Evolutionary conservation across 2,888 invertebrate species (phyloP).

Genomic region (Gymnoscelis rufifasciata): DNA sequence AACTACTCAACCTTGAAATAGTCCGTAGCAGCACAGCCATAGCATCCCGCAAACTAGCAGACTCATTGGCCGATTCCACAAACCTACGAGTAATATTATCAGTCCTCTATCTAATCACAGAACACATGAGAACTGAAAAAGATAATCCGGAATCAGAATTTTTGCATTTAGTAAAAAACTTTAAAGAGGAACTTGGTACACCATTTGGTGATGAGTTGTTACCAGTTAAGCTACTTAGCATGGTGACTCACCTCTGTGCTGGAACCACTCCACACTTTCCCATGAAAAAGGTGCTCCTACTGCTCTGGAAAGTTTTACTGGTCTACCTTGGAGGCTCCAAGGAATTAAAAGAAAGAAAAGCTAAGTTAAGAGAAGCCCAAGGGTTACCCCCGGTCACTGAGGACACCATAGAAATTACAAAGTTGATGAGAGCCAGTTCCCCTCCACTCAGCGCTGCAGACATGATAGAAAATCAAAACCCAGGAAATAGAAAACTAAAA

Average conservation of each 20-base stretch:
- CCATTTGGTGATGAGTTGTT: slow-evolving; percentile 88
- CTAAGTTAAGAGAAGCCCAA: slow-evolving; percentile 82
- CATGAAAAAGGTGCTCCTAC: slow-evolving; percentile 96
- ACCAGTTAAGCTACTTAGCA: slow-evolving; percentile 92
- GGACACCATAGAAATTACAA: slow-evolving; percentile 96
- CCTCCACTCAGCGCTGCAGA: slow-evolving; percentile 96
- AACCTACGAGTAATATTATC: slow-evolving; percentile 95
- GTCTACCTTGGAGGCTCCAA: slow-evolving; percentile 95
- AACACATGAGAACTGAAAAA: slow-evolving; percentile 90
- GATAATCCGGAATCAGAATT: slow-evolving; percentile 70
- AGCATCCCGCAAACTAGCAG: slow-evolving; percentile 68
- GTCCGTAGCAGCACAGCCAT: slow-evolving; percentile 82
- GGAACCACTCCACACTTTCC: slow-evolving; percentile 98
- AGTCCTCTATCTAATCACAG: slow-evolving; percentile 96
- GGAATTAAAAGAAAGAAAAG: slow-evolving; percentile 88
- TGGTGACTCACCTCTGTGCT: slow-evolving; percentile 98
- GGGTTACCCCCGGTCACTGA: slow-evolving; percentile 89
- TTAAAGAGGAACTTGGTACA: slow-evolving; percentile 80
- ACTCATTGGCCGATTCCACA: slow-evolving; percentile 86
- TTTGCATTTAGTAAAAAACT: slow-evolving; percentile 75
- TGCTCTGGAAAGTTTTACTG: slow-evolving; percentile 97
- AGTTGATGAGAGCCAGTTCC: slow-evolving; percentile 95
- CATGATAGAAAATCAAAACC: slow-evolving; percentile 90
- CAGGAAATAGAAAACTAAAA: slow-evolving; percentile 80
- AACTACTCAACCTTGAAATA: slow-evolving; percentile 96